Base-by-base conservation (phyloP, 1,140 invertebrate species). In the Delia radicum region DNA sequence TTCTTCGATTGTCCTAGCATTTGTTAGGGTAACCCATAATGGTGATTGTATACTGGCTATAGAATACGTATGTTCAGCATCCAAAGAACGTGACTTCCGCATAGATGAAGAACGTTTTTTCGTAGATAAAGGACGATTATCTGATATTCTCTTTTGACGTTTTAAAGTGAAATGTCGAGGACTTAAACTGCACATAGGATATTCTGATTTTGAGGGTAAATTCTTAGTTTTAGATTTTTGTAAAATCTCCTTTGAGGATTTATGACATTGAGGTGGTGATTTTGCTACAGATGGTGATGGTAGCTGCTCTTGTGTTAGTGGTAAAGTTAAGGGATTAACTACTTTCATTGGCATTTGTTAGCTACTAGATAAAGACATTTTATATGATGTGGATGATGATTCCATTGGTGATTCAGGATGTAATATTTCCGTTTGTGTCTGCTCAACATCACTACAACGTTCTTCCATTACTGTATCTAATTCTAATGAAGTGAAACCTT, bases 391-490 rank as follows among this genome's bases (percentile, higher is more conserved):
- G 29, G 79, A 80, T 73, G 83, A 80, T 62, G 83, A 81, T 62
- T 85, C 84, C 81, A 83, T 78, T 48, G 84, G 82, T 21, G 84
- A 86, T 73, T 86, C 83, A 29, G 84, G 76, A 76, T 84, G 84
- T 0, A 86, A 75, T 26, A 84, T 81, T 79, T 84, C 81, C 31
- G 87, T 87, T 78, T 87, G 87, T 15, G 91, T 92, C 82, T 91
- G 90, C 82, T 95, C 93, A 8, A 92, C 91, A 82, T 94, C 93
- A 28, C 89, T 90, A 33, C 89, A 89, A 76, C 92, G 89, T 81
- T 94, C 94, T 83, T 95, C 94, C 15, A 94, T 88, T 12, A 94
- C 94, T 0, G 94, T 95, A 81, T 94, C 93, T 79, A 94, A 87
- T 82, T 95, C 93, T 33, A 93, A 82, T 0, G 92, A 91, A 12